A percentile compares a stretch with the other conserved stretches of the same genome.
Evolutionary conservation across 2,888 invertebrate genomes (phyloP).

Genomic region (Clunio marinus): DNA sequence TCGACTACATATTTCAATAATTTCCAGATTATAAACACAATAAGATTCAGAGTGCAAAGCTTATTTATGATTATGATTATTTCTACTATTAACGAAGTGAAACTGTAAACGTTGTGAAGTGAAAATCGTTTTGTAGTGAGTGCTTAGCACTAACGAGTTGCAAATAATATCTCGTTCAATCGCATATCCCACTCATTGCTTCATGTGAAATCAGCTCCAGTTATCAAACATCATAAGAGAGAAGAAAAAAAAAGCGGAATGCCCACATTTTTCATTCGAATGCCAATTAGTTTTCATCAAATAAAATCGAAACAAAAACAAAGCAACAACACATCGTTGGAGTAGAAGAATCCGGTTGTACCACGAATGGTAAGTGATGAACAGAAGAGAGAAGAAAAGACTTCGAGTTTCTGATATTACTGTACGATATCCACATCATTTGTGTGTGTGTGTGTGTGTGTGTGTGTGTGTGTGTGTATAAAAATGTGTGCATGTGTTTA

Average conservation of each 20-base stretch:
- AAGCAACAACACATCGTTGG: neutral
- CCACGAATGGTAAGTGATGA: neutral
- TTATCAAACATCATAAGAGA: neutral
- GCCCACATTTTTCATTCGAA: conserved; percentile 20
- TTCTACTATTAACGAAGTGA: neutral
- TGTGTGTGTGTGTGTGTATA: neutral
- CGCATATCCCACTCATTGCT: neutral
- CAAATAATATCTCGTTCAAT: no score
- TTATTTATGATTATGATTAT: neutral
- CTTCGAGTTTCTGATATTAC: no score
- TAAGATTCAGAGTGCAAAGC: no score
- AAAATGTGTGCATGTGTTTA: neutral
- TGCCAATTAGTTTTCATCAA: conserved; percentile 15
- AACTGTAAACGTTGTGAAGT: neutral
- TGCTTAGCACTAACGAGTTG: no score
- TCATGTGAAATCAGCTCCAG: neutral
- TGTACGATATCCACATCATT: neutral
- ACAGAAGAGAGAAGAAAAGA: neutral
- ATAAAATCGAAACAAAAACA: conserved; percentile 1
- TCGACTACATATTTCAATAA: neutral
- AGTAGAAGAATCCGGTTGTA: conserved; percentile 24
- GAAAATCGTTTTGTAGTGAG: neutral
- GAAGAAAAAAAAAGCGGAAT: conserved; percentile 9
- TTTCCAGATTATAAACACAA: no score
- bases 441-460: conserved; percentile 4